Evolutionary conservation across 2,797 vertebrate genomes (phyloP).

Genomic region (Phaenicophaeus curvirostris): DNA sequence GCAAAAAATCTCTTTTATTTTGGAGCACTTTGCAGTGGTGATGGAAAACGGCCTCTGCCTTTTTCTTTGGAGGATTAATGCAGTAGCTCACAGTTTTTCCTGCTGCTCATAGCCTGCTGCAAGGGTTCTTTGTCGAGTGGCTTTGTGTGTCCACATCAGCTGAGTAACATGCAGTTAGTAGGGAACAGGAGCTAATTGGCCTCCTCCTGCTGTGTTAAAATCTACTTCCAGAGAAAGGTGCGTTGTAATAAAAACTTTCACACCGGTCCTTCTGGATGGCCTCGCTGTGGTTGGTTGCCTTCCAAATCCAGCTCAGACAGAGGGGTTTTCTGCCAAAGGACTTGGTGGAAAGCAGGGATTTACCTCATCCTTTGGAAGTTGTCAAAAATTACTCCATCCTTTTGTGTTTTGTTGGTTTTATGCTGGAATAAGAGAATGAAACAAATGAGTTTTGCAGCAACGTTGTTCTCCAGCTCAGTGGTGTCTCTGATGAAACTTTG

Average conservation of each 20-base stretch:
- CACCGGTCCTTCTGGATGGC: neutral
- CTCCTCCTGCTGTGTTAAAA: neutral
- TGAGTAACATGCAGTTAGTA: neutral
- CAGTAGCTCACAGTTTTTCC: neutral
- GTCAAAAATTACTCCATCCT: neutral
- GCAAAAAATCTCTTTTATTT: neutral
- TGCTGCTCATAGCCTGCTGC: neutral
- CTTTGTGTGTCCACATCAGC: neutral
- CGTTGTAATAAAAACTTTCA: neutral
- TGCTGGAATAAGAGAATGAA: conserved; percentile 37
- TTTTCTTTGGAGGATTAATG: neutral
- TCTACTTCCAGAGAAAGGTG: neutral
- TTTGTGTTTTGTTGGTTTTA: conserved; percentile 4
- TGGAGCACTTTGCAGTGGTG: neutral
- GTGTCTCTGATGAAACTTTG: neutral
- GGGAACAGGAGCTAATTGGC: neutral
- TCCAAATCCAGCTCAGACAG: neutral
- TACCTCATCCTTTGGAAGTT: conserved; percentile 3
- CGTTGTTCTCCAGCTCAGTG: neutral
- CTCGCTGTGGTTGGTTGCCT: fast-evolving
- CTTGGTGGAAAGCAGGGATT: neutral
- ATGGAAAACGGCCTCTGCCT: neutral
- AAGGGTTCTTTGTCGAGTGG: neutral
- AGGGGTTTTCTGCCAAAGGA: neutral
- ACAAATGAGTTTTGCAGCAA: neutral